Percentiles rank a stretch among this genome's conserved stretches.
Conservation (phyloP, 2,888 invertebrate genomes). For the Mylabris sibirica region DNA sequence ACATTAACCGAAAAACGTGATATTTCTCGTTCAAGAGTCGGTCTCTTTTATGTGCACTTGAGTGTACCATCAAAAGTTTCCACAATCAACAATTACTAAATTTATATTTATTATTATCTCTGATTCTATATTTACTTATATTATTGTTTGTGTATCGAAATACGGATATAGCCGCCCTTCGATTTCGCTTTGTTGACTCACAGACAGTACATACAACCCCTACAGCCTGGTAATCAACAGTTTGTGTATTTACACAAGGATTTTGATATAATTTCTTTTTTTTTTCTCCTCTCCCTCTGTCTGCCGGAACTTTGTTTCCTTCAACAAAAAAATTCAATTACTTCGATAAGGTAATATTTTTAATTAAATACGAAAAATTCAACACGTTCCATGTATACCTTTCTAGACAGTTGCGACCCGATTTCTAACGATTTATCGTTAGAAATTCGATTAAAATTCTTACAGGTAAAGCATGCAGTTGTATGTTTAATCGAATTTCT, state of each 20-base stretch:
- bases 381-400: background rate
- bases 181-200: conserved; percentile 40
- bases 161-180: conserved; percentile 22
- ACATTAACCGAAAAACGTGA: no score
- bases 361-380: background rate
- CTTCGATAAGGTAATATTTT: background rate
- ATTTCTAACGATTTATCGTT: conserved; percentile 13
- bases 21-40: no score
- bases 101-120: background rate
- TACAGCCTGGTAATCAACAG: conserved; percentile 14
- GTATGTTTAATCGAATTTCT: background rate
- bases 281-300: no score
- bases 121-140: background rate
- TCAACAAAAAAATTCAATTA: conserved; percentile 12
- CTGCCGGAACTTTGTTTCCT: background rate
- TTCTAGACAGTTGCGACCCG: conserved; percentile 13
- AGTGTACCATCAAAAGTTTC: background rate
- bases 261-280: conserved; percentile 7
- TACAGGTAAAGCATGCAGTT: conserved; percentile 8
- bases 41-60: no score
- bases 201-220: conserved; percentile 24
- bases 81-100: background rate
- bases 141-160: conserved; percentile 3
- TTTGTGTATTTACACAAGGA: conserved; percentile 17
- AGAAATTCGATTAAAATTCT: conserved; percentile 17